Evolutionary conservation across 2,797 vertebrate species (phyloP).

Genomic region (Platalea minor): DNA sequence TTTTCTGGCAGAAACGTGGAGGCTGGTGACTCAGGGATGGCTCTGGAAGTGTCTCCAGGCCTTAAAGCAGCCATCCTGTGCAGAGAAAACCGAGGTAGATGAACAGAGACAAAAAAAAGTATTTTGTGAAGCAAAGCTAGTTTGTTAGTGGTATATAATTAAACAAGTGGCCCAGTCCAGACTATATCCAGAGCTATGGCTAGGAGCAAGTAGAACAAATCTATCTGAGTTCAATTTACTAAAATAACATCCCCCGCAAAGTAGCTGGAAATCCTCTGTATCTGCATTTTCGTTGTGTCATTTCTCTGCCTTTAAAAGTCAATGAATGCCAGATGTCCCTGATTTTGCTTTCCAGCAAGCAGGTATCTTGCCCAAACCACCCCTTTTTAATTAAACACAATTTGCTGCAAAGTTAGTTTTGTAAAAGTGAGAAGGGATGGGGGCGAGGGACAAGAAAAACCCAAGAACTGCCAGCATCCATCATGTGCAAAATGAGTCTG

Average conservation of each 20-base stretch:
- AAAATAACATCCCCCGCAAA: neutral
- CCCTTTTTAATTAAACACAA: slow-evolving; percentile 16
- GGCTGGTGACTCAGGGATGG: neutral
- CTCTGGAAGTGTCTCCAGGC: neutral
- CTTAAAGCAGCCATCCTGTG: neutral
- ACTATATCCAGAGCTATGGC: neutral
- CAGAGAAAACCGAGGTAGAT: neutral
- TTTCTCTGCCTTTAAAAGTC: slow-evolving; percentile 47
- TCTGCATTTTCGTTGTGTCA: slow-evolving; percentile 38
- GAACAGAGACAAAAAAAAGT: neutral
- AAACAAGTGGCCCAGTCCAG: neutral
- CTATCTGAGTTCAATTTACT: slow-evolving; percentile 11
- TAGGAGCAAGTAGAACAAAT: neutral
- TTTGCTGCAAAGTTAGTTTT: slow-evolving; percentile 13
- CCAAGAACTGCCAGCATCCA: neutral
- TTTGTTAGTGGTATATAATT: neutral
- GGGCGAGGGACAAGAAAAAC: neutral
- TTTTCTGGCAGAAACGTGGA: neutral
- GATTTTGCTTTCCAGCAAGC: slow-evolving; percentile 10
- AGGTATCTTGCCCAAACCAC: slow-evolving; percentile 48
- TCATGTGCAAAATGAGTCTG: slow-evolving; percentile 9
- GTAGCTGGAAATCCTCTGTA: slow-evolving; percentile 39
- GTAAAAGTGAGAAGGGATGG: neutral
- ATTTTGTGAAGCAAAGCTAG: neutral
- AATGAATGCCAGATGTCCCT: slow-evolving; percentile 54